These are phyloP conservation scores for Habropoda laboriosa DNA, from an alignment of 1,140 invertebrate species.

Conservation along the genomic window DNA sequence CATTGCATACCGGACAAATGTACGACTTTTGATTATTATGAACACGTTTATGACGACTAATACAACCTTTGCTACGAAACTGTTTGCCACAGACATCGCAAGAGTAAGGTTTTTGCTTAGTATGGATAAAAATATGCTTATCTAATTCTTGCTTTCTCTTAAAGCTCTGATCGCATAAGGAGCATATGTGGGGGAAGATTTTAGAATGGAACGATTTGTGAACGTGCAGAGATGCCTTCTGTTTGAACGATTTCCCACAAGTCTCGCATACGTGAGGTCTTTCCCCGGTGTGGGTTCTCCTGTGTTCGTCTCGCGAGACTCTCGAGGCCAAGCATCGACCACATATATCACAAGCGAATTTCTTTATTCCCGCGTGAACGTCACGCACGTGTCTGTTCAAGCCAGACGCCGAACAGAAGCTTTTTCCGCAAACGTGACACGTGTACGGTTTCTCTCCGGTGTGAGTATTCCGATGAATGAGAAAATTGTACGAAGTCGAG, in stretches of 20 bases:
- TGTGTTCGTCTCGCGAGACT: slow-evolving; percentile 69
- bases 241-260: slow-evolving; percentile 87
- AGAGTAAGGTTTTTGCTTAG: slow-evolving; percentile 57
- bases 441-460: slow-evolving; percentile 45
- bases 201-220: slow-evolving; percentile 79
- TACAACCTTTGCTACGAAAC: slow-evolving; percentile 69
- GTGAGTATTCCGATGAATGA: slow-evolving; percentile 77
- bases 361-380: slow-evolving; percentile 69
- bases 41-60: slow-evolving; percentile 51
- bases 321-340: slow-evolving; percentile 64
- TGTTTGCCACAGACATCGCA: slow-evolving; percentile 83
- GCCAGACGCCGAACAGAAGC: slow-evolving; percentile 57
- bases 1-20: slow-evolving; percentile 68
- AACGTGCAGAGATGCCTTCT: slow-evolving; percentile 80
- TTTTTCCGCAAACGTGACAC: slow-evolving; percentile 62
- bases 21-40: slow-evolving; percentile 61
- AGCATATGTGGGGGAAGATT: slow-evolving; percentile 52
- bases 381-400: slow-evolving; percentile 70
- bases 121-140: slow-evolving; percentile 65
- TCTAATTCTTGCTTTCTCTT: slow-evolving; percentile 68
- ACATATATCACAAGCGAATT: slow-evolving; percentile 72
- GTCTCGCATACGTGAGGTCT: slow-evolving; percentile 86
- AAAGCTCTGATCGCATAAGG: slow-evolving; percentile 61
- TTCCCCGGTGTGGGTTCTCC: slow-evolving; percentile 84
- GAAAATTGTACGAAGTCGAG: slow-evolving; percentile 75